A percentile compares a stretch with the other conserved stretches of the same genome.
These are phyloP conservation scores for Malacoctenus gilli DNA, from an alignment of 2,797 vertebrate genomes.

Conservation along the genomic window DNA sequence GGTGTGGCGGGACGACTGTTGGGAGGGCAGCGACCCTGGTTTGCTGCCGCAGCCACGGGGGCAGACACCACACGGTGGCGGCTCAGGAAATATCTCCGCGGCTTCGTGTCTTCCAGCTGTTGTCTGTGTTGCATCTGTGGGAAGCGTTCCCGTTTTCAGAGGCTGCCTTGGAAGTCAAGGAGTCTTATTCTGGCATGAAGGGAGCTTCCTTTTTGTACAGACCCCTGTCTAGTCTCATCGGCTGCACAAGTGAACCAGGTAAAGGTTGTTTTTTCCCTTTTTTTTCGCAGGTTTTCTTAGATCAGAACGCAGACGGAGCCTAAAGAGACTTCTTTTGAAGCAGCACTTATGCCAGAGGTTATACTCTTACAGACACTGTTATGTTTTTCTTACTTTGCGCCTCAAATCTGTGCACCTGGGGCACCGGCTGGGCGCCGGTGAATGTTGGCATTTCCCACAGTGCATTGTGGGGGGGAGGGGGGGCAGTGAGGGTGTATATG, in stretches of 20 bases:
- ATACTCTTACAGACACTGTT: slow-evolving; percentile 27
- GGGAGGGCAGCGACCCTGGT: slow-evolving; percentile 43
- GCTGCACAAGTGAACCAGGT: slow-evolving; percentile 17
- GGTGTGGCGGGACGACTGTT: slow-evolving; percentile 58
- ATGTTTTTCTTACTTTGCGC: slow-evolving; percentile 39
- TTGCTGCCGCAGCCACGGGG: slow-evolving; percentile 34
- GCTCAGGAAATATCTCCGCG: slow-evolving; percentile 18
- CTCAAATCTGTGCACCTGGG: slow-evolving; percentile 50
- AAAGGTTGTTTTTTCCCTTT: slow-evolving; percentile 24
- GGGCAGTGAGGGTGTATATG: slow-evolving; percentile 41
- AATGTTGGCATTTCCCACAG: slow-evolving; percentile 59
- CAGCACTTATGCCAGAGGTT: slow-evolving; percentile 40
- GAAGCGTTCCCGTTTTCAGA: slow-evolving; percentile 15
- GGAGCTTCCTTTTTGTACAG: slow-evolving; percentile 23
- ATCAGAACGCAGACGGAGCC: slow-evolving; percentile 40
- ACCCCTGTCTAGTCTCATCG: slow-evolving; percentile 17
- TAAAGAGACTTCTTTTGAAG: slow-evolving; percentile 47
- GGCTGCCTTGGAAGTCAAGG: slow-evolving; percentile 12
- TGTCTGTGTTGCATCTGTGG: slow-evolving; percentile 24
- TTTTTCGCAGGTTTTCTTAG: slow-evolving; percentile 30
- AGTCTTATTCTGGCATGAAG: slow-evolving; percentile 33
- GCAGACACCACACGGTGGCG: slow-evolving; percentile 33
- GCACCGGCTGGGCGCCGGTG: slow-evolving; percentile 37
- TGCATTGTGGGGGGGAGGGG: slow-evolving; percentile 45
- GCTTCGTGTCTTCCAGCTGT: slow-evolving; percentile 40